Evolutionary conservation across 53 echinoderm and acorn worm genomes (phyloP).

Genomic region (Apostichopus leukothele): DNA sequence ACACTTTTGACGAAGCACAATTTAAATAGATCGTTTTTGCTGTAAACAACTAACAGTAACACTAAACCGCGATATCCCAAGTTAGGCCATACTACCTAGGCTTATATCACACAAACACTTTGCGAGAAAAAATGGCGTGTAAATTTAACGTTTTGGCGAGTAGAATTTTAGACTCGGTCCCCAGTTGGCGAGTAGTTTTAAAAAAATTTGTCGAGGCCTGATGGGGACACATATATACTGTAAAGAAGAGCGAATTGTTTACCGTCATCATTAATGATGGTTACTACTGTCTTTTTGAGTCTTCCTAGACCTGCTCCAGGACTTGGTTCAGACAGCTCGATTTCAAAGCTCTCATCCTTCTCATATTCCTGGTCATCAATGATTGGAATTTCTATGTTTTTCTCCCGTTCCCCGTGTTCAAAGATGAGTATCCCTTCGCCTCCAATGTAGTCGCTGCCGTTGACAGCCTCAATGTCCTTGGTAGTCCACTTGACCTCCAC

Average conservation of each 20-base stretch:
- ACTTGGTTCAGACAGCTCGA: slow-evolving; percentile 88
- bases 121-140: too few relatives aligned
- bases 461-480: slow-evolving; percentile 90
- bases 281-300: slow-evolving; percentile 93
- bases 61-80: too few relatives aligned
- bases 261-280: slow-evolving; percentile 98
- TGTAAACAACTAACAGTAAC: too few relatives aligned
- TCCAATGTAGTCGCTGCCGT: slow-evolving; percentile 83
- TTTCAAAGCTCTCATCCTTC: slow-evolving; percentile 95
- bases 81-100: too few relatives aligned
- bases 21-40: too few relatives aligned
- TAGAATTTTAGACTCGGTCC: too few relatives aligned
- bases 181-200: background rate
- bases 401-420: slow-evolving; percentile 94
- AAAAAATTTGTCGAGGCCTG: background rate
- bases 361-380: slow-evolving; percentile 97
- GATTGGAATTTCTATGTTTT: slow-evolving; percentile 90
- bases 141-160: too few relatives aligned
- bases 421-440: slow-evolving; percentile 81
- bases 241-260: slow-evolving; percentile 6
- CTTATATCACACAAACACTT: too few relatives aligned
- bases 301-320: slow-evolving; percentile 84
- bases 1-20: too few relatives aligned
- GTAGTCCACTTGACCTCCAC: slow-evolving; percentile 86
- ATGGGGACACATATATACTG: background rate